Conservation (phyloP, 2,113 vertebrate genomes). For the Murina feae region DNA sequence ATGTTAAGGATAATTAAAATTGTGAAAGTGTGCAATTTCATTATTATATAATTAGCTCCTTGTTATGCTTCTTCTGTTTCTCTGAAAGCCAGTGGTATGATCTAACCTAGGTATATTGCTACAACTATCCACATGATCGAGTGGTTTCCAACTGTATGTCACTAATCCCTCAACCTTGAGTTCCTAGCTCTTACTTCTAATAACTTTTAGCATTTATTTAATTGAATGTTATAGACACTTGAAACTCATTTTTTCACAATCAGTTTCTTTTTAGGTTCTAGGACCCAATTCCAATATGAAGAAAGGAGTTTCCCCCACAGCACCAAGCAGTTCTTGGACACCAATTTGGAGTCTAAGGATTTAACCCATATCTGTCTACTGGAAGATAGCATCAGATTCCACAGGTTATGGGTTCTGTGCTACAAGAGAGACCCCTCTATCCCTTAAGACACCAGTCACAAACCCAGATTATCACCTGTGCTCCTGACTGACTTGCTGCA, state of each 20-base stretch:
- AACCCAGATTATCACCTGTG: background rate
- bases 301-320: background rate
- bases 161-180: background rate
- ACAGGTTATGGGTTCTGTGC: background rate
- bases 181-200: background rate
- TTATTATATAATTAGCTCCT: background rate
- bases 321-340: background rate
- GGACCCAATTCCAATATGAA: background rate
- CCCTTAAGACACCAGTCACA: background rate
- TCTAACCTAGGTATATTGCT: background rate
- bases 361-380: background rate
- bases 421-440: background rate
- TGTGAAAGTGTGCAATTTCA: background rate
- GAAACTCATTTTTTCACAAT: background rate
- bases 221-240: background rate
- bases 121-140: background rate
- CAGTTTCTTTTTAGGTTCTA: background rate
- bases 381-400: background rate
- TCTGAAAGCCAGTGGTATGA: background rate
- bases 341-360: background rate
- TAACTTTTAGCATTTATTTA: background rate
- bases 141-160: background rate
- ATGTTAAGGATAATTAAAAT: background rate
- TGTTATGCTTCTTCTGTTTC: background rate
- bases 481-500: background rate